Base-by-base conservation (phyloP, 64 coral and sea anemone genomes). In the Astreopora myriophthalma region DNA sequence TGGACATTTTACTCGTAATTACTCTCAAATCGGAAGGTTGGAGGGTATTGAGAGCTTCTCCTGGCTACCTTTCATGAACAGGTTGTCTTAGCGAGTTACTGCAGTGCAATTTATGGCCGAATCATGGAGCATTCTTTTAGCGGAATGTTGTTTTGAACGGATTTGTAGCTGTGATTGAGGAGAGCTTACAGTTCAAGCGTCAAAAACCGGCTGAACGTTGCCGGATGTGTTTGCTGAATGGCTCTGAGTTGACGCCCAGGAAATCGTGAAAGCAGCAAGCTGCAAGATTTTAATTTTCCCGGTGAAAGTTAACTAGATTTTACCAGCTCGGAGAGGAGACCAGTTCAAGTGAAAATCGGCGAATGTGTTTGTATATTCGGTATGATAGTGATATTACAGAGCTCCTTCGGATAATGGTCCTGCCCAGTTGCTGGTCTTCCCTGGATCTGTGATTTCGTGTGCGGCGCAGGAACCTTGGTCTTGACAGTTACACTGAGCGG, bases 141-240 rank as follows among this genome's bases (percentile, higher is more conserved):
- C 73, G 90, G 90, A 92, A 92, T 92, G 90, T 92, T 92, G 73
- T 92, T 92, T 92, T 92, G 90, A 83, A 62, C 13, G 28, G 20
- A 29, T 20, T 83, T 34, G 39, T 13, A 36, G 32, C 3, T 58
- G 10, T 34, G 9, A 34, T 65, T 34, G 23, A 60, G 55, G 79
- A 32, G 61, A 64, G 33, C 79, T 38, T 36, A 31, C 60, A 2
- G 17, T 34, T 34, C 34, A 1, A 24, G 22, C 52, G 31, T 83
- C 51, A 51, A 38, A 63, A 63, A 9, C 58, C 33, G 31, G 79
- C 4, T 60, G 19, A 64, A 38, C 17, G 20, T 14, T 34, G 55
- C 55, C 79, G 79, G 79, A 83, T 64, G 79, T 83, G 79, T 83
- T 83, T 24, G 32, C 55, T 83, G 79, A 19, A 83, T 83, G 79